These are phyloP conservation scores for Brachyalestes nurse DNA, from an alignment of 2,797 vertebrate species.

Conservation along the genomic window DNA sequence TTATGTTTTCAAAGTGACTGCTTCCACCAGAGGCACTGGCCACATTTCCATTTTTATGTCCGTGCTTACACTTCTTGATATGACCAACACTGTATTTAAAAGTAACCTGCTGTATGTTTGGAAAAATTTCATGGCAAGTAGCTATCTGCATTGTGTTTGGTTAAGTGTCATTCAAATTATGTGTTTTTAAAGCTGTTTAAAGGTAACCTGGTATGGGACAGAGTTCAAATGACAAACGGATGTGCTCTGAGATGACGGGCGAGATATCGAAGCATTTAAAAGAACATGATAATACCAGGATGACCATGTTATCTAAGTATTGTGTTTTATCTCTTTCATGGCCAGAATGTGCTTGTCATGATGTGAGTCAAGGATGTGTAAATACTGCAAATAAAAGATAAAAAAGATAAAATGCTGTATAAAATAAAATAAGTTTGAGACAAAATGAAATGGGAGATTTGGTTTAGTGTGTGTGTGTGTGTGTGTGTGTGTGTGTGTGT, in stretches of 20 bases:
- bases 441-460: conserved; percentile 52
- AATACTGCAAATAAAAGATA: conserved; percentile 72
- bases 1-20: conserved; percentile 43
- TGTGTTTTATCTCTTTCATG: conserved; percentile 63
- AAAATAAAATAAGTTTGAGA: conserved; percentile 71
- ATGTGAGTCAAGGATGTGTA: conserved; percentile 71
- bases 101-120: conserved; percentile 30
- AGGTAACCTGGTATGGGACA: conserved; percentile 66
- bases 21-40: conserved; percentile 27
- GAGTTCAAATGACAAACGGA: conserved; percentile 60
- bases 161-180: conserved; percentile 14
- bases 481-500: too few relatives aligned
- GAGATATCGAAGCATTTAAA: conserved; percentile 29
- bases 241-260: conserved; percentile 21
- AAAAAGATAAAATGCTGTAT: conserved; percentile 66
- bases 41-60: conserved; percentile 35
- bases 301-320: conserved; percentile 66
- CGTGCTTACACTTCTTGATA: conserved; percentile 49
- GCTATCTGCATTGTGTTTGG: conserved; percentile 14
- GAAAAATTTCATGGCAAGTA: conserved; percentile 14
- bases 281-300: conserved; percentile 55
- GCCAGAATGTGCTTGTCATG: conserved; percentile 54
- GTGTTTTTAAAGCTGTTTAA: conserved; percentile 55
- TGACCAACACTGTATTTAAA: conserved; percentile 69
- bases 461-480: background rate